A percentile compares a stretch with the other conserved stretches of the same genome.
These are phyloP conservation scores for Cantharis lateralis DNA, from an alignment of 2,888 invertebrate species.

Conservation along the genomic window DNA sequence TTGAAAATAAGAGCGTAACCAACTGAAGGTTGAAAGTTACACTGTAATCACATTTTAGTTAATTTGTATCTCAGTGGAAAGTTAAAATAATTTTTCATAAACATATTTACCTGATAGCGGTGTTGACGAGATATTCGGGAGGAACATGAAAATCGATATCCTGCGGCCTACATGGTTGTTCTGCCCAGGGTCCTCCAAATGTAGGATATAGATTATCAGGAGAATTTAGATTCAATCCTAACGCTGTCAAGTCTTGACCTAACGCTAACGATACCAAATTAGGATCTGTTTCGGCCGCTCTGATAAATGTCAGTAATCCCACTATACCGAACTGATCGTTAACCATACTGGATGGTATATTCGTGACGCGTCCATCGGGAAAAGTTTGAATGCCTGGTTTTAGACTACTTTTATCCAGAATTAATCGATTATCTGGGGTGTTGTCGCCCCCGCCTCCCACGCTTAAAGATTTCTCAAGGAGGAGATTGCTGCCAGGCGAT, in stretches of 20 bases:
- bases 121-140: constrained; percentile 97
- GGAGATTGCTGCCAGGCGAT: constrained; percentile 64
- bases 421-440: constrained; percentile 26
- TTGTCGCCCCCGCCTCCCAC: constrained; percentile 52
- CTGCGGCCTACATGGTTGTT: constrained; percentile 96
- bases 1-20: neutral
- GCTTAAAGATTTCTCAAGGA: constrained; percentile 53
- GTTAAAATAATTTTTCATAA: neutral
- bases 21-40: neutral
- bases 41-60: neutral
- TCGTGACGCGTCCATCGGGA: constrained; percentile 96
- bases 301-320: constrained; percentile 95
- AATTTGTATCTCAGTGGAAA: neutral
- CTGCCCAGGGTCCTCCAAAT: constrained; percentile 99
- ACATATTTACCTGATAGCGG: constrained; percentile 73
- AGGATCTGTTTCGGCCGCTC: constrained; percentile 96
- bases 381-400: constrained; percentile 86
- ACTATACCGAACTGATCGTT: constrained; percentile 99
- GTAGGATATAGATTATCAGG: constrained; percentile 97
- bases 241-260: constrained; percentile 96
- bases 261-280: constrained; percentile 95
- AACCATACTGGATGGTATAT: constrained; percentile 98
- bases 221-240: constrained; percentile 97
- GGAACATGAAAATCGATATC: constrained; percentile 99
- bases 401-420: constrained; percentile 33